These are phyloP conservation scores for Drosophila mimica DNA, from an alignment of 2,888 invertebrate genomes.

Conservation along the genomic window DNA sequence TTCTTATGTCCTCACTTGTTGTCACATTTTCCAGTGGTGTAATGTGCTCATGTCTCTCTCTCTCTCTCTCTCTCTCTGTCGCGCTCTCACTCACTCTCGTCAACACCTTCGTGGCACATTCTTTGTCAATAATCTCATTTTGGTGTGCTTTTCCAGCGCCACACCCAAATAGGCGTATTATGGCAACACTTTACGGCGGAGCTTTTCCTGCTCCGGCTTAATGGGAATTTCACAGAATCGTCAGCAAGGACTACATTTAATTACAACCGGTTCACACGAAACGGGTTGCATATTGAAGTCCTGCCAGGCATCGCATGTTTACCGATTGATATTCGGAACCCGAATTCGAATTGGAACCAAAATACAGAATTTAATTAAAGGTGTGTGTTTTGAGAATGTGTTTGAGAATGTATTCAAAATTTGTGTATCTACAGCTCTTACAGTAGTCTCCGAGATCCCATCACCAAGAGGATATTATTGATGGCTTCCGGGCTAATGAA, in stretches of 20 bases:
- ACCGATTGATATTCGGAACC: neutral
- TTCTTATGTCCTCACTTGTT: slow-evolving; percentile 62
- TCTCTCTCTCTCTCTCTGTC: neutral
- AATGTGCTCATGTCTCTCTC: slow-evolving; percentile 38
- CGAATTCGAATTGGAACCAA: neutral
- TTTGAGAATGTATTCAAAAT: neutral
- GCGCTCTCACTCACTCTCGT: neutral
- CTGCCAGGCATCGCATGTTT: neutral
- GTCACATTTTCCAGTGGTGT: slow-evolving; percentile 71
- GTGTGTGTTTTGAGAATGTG: neutral
- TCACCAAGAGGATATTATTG: no score
- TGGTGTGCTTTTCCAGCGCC: slow-evolving; percentile 19
- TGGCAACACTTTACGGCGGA: slow-evolving; percentile 25
- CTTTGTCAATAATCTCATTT: slow-evolving; percentile 48
- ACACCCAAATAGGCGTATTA: slow-evolving; percentile 20
- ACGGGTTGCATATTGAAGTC: neutral
- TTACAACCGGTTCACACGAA: neutral
- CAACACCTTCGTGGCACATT: slow-evolving; percentile 3
- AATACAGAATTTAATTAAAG: neutral
- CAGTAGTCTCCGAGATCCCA: no score
- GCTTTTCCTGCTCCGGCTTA: slow-evolving; percentile 13
- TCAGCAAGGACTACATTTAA: slow-evolving; percentile 1
- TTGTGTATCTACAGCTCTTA: no score
- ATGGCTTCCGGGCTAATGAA: no score
- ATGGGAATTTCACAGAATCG: slow-evolving; percentile 26